Base-by-base conservation (phyloP, 1,140 invertebrate species). In the Hyles vespertilio region DNA sequence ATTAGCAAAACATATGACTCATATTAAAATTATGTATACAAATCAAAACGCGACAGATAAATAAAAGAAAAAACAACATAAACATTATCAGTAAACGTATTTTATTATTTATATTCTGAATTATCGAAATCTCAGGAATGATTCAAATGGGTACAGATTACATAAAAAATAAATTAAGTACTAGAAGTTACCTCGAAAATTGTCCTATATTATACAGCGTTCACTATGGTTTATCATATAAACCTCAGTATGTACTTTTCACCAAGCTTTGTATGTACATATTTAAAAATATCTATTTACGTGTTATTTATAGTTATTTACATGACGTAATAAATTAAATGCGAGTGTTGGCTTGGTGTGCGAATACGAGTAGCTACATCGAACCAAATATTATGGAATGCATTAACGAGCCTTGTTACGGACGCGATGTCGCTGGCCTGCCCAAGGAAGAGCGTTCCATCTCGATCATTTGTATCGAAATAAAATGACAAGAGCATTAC, bases 111-210 rank as follows among this genome's bases (percentile, higher is more conserved):
- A 79, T 77, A 81, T 71, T 78, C 68, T 74, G 73, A 81, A 79
- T 72, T 71, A 64, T 73, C 74, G 70, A 77, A 72, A 85, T 64
- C 57, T 71, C 78, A 79, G 79, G 81, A 86, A 86, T 86, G 83
- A 71, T 81, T 76, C 69, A 67, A 72, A 66, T 68, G 61, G 71
- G 78, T 74, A 80, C 74, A 80, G 63, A 65, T 64, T 78, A 82
- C 63, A 69, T 69, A 70, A 79, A 43, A 80, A 81, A 86, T 85
- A 81, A 86, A 76, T 86, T 86, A 84, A 84, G 79, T 86, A 84
- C 79, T 81, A 83, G 79, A 79, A 77, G 63, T 65, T 75, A 69
- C 61, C 59, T 67, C 62, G 61, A 74, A 72, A 70, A 66, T 58
- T 72, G 63, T 71, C 61, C 70, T 74, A 77, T 78, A 79, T 71